Evolutionary conservation across 2,113 vertebrate genomes (phyloP), one percentile per base, ranked within the genome.

Genomic region (Hypanus sabinus): DNA sequence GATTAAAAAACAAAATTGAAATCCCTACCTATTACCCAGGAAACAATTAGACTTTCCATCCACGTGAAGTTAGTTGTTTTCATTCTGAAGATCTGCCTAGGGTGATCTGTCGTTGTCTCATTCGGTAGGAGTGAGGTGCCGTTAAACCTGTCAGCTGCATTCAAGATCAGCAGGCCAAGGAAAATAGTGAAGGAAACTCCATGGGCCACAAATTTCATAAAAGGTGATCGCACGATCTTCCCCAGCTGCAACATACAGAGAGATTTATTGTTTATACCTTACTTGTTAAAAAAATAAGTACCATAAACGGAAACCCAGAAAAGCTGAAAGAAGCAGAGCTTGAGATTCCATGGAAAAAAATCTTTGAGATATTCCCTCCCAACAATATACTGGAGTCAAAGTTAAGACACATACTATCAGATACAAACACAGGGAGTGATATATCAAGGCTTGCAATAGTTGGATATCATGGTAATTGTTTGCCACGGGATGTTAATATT

Each of bases 31-130:
- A 98, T 97, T 96, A 99, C 97, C 99, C 99, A 99, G 94, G 98
- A 98, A 95, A 99, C 98, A 95, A 99, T 99, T 94, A 99, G 97
- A 95, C 99, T 96, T 96, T 99, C 99, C 98, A 98, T 99, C 98
- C 98, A 99, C 0, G 97, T 98, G 96, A 99, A 99, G 94, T 97
- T 96, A 0, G 98, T 99, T 33, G 98, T 99, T 96, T 98, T 99
- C 98, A 99, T 98, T 93, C 99, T 97, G 95, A 99, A 99, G 73
- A 99, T 97, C 95, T 99, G 98, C 6, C 97, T 97, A 55, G 97
- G 97, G 93, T 98, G 95, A 95, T 98, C 98, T 5, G 97, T 98
- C 94, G 94, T 95, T 81, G 98, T 98, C 97, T 99, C 98, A 95
- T 99, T 99, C 8, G 98, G 98, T 94, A 97, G 97, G 93, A 99